Evolutionary conservation across 2,797 vertebrate genomes (phyloP).

Genomic region (Hippocampus kuda): DNA sequence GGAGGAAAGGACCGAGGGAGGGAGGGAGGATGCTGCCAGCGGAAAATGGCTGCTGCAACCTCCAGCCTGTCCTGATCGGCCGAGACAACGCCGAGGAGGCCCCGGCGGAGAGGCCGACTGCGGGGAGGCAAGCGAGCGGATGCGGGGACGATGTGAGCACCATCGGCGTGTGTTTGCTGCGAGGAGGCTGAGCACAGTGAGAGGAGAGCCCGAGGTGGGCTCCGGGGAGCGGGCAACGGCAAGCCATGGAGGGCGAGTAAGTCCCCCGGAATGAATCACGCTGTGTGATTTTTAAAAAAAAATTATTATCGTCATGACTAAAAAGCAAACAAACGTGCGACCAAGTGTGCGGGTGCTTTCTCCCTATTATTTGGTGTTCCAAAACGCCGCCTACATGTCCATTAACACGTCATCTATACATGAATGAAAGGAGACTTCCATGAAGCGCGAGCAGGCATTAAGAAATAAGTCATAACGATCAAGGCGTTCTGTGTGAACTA

Average conservation of each 20-base stretch:
- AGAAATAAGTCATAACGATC: background rate
- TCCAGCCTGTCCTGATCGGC: constrained; percentile 72
- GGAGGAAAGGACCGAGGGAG: constrained; percentile 28
- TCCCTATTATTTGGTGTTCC: background rate
- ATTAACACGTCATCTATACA: constrained; percentile 3
- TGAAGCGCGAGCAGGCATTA: background rate
- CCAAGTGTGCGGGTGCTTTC: background rate
- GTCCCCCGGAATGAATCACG: constrained; percentile 42
- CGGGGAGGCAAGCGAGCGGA: constrained; percentile 47
- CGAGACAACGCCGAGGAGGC: constrained; percentile 70
- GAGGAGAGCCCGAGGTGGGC: constrained; percentile 64
- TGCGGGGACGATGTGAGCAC: constrained; percentile 57
- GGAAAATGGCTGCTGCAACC: constrained; percentile 80
- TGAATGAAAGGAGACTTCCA: background rate
- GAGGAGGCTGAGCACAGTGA: constrained; percentile 42
- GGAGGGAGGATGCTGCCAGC: constrained; percentile 73
- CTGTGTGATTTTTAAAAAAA: background rate
- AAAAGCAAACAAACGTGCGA: background rate
- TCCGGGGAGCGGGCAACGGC: constrained; percentile 68
- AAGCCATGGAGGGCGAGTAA: constrained; percentile 81
- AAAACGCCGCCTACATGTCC: background rate
- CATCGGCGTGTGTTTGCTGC: constrained; percentile 54
- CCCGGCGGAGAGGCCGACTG: constrained; percentile 56
- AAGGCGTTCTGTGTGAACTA: background rate
- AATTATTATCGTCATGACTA: background rate